These are phyloP conservation scores for Aricia agestis DNA, from an alignment of 1,140 invertebrate genomes.

Conservation along the genomic window DNA sequence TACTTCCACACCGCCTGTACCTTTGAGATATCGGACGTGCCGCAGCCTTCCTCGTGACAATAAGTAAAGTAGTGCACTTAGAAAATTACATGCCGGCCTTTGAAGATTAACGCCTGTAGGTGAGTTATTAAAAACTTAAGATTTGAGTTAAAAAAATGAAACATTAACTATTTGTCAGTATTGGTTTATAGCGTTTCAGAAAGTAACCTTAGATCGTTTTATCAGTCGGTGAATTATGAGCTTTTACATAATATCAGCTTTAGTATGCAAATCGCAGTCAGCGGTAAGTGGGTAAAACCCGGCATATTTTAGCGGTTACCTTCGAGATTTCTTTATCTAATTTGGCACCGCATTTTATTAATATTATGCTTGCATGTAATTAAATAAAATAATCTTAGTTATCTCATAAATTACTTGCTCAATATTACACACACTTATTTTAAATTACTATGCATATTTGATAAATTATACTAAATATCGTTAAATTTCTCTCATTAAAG, in stretches of 20 bases:
- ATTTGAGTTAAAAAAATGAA: too few relatives aligned
- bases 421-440: too few relatives aligned
- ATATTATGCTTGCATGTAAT: too few relatives aligned
- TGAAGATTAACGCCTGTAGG: not conserved
- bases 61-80: constrained; percentile 25
- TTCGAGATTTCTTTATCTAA: not conserved
- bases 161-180: not conserved
- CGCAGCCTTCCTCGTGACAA: constrained; percentile 44
- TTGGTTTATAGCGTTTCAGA: not conserved
- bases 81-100: not conserved
- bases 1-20: constrained; percentile 55
- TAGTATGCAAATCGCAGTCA: not conserved
- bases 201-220: constrained; percentile 5
- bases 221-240: not conserved
- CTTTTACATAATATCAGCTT: constrained; percentile 9
- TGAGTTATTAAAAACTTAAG: not conserved
- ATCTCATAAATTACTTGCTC: too few relatives aligned
- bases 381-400: too few relatives aligned
- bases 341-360: not conserved
- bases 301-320: not conserved
- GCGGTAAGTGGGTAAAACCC: not conserved
- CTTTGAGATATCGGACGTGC: constrained; percentile 43
- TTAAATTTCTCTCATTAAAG: not conserved
- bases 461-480: not conserved
- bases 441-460: too few relatives aligned